Evolutionary conservation across 1,140 invertebrate species (phyloP), one percentile per base, ranked within the genome.

Genomic region (Brachionus plicatilis): DNA sequence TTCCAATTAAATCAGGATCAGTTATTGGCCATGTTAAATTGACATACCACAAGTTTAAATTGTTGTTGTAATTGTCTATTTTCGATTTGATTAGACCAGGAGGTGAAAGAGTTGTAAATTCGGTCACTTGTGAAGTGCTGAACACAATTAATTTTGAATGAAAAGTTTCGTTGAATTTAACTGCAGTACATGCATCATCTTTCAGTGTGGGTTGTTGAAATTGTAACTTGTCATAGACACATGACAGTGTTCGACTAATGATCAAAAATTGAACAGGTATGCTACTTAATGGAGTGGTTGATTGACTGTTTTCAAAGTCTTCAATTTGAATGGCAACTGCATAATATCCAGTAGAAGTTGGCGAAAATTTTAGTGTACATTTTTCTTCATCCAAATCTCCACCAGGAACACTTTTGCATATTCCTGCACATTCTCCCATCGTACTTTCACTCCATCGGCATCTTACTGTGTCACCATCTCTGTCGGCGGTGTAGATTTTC

Each of bases 191-290:
- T 17, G 27, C 8, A 11, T 50, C 17, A 47, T 47, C 45, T 47
- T 76, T 29, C 7, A 50, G 33, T 24, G 45, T 50, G 17, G 20
- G 17, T 12, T 76, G 17, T 8, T 50, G 14, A 50, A 76, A 47
- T 47, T 47, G 45, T 14, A 76, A 12, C 24, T 17, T 24, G 17
- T 45, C 33, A 9, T 20, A 24, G n/a, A 47, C 43, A 76, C 72
- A 76, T 20, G 43, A 24, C 3, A 47, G 24, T 27, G 8, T 76
- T 24, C 47, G 3, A 24, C 20, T 24, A 27, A 27, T 27, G 27
- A 76, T 27, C 24, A 76, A 47, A 76, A 76, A 76, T 76, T 76
- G 72, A 47, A 50, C 12, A 5, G 72, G 72, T 33, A 50, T n/a
- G 9, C 45, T 47, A 12, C 41, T 47, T 8, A 76, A 6, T 24